Percentiles rank a stretch among this genome's conserved stretches.
Conservation (phyloP, 2,888 invertebrate genomes). For the Pterobdella sp. region DNA sequence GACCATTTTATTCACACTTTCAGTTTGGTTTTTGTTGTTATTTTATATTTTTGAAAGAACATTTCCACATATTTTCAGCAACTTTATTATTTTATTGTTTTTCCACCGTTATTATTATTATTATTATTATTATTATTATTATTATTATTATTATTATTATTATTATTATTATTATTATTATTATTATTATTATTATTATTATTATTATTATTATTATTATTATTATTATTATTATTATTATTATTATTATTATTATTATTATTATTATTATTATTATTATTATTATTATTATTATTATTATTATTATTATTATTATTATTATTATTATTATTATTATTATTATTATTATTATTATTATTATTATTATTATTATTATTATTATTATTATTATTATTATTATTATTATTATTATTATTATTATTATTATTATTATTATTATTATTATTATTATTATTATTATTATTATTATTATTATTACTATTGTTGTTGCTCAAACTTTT, state of each 20-base stretch:
- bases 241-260: neutral
- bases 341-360: neutral
- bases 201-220: neutral
- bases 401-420: neutral
- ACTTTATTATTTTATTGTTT: neutral
- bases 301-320: neutral
- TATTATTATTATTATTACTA: neutral
- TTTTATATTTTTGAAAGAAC: no score
- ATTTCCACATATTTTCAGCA: no score
- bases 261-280: conserved; percentile 3
- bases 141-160: conserved; percentile 20
- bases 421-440: neutral
- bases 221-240: neutral
- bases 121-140: conserved; percentile 20
- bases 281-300: neutral
- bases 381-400: neutral
- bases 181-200: neutral
- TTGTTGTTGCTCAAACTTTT: neutral
- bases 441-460: neutral
- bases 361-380: neutral
- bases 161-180: conserved; percentile 11
- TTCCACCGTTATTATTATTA: neutral
- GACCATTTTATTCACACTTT: no score
- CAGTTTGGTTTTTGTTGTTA: no score
- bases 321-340: conserved; percentile 3